A percentile compares a stretch with the other conserved stretches of the same genome.
Evolutionary conservation across 2,888 invertebrate genomes (phyloP).

Genomic region (Caenorhabditis zanzibari): DNA sequence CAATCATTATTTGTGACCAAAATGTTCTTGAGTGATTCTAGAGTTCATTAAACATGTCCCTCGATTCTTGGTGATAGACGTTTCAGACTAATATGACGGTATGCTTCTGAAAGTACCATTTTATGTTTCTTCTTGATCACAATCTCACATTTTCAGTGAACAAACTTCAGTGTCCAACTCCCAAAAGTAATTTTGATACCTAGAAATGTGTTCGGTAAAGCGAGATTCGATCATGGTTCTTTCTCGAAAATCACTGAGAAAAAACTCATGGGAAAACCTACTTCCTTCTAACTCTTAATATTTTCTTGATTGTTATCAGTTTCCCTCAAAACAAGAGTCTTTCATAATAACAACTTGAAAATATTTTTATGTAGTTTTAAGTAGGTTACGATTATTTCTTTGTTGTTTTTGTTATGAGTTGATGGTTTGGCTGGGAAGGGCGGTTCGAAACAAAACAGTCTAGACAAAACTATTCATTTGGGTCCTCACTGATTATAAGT

Average conservation of each 20-base stretch:
- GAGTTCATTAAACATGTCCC: not conserved
- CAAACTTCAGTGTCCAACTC: not conserved
- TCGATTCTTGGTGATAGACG: not conserved
- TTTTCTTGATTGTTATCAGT: slow-evolving; percentile 13
- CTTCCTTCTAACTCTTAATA: not conserved
- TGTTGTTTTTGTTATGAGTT: not conserved
- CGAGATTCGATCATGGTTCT: not conserved
- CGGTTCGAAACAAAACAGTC: not conserved
- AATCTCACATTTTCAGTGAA: not conserved
- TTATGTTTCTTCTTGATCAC: too few species aligned
- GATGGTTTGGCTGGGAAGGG: not conserved
- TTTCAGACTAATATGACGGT: not conserved
- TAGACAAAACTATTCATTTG: not conserved
- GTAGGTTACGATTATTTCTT: not conserved
- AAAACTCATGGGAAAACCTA: slow-evolving; percentile 10
- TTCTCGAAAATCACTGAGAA: not conserved
- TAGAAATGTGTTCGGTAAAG: not conserved
- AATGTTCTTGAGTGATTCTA: not conserved
- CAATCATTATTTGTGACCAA: too few species aligned
- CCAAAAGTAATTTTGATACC: not conserved
- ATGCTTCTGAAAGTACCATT: slow-evolving; percentile 2
- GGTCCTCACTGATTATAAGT: too few species aligned
- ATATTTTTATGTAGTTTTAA: not conserved
- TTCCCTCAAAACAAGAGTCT: not conserved
- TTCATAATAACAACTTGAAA: not conserved